Conservation (phyloP, 2,797 vertebrate species). For the Onychomys arenicola region DNA sequence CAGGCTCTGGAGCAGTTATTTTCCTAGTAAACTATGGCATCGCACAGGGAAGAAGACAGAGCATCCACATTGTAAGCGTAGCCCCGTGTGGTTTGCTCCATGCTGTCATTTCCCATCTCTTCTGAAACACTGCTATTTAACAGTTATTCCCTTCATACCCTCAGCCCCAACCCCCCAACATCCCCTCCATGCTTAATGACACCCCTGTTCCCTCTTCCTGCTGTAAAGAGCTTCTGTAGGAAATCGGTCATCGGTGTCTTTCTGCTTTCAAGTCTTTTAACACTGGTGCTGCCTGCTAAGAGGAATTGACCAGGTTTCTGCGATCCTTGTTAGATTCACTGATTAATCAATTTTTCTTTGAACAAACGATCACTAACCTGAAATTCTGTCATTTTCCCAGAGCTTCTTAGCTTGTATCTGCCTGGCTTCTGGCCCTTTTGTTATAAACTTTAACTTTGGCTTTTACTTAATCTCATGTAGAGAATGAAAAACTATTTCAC, state of each 20-base stretch:
- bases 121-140: conserved; percentile 55
- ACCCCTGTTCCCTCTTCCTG: conserved; percentile 61
- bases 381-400: conserved; percentile 61
- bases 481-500: conserved; percentile 35
- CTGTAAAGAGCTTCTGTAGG: conserved; percentile 80
- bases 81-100: conserved; percentile 30
- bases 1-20: conserved; percentile 3
- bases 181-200: conserved; percentile 22
- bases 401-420: conserved; percentile 9
- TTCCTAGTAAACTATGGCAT: conserved; percentile 15
- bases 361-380: conserved; percentile 72
- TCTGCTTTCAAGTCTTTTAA: conserved; percentile 80
- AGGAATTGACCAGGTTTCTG: conserved; percentile 82
- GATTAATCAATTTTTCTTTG: conserved; percentile 81
- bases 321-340: conserved; percentile 78
- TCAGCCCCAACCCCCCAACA: not conserved
- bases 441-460: conserved; percentile 56
- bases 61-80: conserved; percentile 6
- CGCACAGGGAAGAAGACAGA: not conserved
- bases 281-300: conserved; percentile 76
- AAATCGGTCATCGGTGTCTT: conserved; percentile 82
- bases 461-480: conserved; percentile 45
- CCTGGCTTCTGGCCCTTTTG: conserved; percentile 33
- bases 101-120: conserved; percentile 56
- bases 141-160: conserved; percentile 23